Percentiles rank a stretch among this genome's conserved stretches.
Evolutionary conservation across 1,140 invertebrate species (phyloP).

Genomic region (Pseudomyrmex sp.): DNA sequence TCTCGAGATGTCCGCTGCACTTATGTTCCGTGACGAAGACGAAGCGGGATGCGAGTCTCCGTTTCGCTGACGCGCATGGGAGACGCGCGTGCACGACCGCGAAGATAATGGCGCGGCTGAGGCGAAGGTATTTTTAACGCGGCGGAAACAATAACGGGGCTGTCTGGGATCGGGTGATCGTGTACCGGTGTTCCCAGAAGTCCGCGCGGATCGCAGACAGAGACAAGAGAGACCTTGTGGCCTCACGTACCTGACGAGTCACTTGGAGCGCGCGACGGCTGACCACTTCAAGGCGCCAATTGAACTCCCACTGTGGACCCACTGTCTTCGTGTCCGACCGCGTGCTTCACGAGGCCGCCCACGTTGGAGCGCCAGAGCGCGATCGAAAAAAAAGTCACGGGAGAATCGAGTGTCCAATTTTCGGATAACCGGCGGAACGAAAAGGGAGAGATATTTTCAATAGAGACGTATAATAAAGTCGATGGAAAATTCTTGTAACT

Average conservation of each 20-base stretch:
- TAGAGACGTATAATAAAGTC: conserved; percentile 6
- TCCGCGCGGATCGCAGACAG: conserved; percentile 11
- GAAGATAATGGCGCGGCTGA: conserved; percentile 35
- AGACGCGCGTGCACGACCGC: conserved; percentile 28
- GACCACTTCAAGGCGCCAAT: conserved; percentile 57
- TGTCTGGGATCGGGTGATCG: conserved; percentile 47
- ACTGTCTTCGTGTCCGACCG: conserved; percentile 29
- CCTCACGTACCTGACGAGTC: conserved; percentile 65
- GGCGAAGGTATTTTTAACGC: conserved; percentile 51
- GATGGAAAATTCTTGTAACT: conserved; percentile 4
- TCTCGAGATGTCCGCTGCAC: conserved; percentile 37
- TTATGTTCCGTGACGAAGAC: conserved; percentile 42
- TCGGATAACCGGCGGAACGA: not conserved
- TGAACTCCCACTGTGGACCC: conserved; percentile 47
- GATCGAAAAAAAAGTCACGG: conserved; percentile 31
- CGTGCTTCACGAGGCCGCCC: conserved; percentile 60
- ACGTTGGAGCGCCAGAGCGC: conserved; percentile 40
- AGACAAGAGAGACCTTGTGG: conserved; percentile 68
- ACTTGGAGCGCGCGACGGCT: conserved; percentile 30
- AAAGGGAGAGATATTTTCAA: conserved; percentile 4
- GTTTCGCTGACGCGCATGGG: conserved; percentile 7
- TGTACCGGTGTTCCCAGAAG: conserved; percentile 51
- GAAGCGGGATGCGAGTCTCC: not conserved
- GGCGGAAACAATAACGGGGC: conserved; percentile 45
- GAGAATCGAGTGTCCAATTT: not conserved